Conservation (phyloP, 2,888 invertebrate genomes). For the Tachina fera region DNA sequence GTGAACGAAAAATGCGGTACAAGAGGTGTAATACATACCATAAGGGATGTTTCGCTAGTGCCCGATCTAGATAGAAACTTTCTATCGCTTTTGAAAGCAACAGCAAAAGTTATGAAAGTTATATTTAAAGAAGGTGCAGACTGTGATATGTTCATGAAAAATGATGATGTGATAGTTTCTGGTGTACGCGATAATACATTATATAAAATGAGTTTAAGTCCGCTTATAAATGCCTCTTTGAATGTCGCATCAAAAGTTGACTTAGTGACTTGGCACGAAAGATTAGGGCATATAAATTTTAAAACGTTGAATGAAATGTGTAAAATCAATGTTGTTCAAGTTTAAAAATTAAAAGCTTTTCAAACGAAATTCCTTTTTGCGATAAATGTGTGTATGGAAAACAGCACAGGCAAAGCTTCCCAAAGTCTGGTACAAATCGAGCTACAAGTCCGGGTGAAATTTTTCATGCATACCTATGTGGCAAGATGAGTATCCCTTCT, state of each 20-base stretch:
- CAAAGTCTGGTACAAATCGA: conserved; percentile 9
- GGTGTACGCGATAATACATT: conserved; percentile 63
- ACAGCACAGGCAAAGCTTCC: conserved; percentile 36
- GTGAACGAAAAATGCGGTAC: conserved; percentile 1
- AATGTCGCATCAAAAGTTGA: conserved; percentile 13
- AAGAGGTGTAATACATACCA: not conserved
- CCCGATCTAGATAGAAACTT: conserved; percentile 20
- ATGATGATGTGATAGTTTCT: conserved; percentile 55
- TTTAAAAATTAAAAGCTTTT: conserved; percentile 36
- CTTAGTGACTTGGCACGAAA: conserved; percentile 25
- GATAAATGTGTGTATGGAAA: conserved; percentile 42
- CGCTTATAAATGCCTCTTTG: conserved; percentile 14
- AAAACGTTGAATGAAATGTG: conserved; percentile 34
- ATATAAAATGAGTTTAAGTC: conserved; percentile 48
- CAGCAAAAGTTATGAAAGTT: conserved; percentile 28
- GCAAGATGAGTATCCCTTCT: conserved; percentile 54
- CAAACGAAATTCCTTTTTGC: conserved; percentile 30
- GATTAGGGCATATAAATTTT: conserved; percentile 45
- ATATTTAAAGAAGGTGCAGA: conserved; percentile 52
- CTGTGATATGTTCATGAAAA: conserved; percentile 60
- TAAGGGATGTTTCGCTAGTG: conserved; percentile 11
- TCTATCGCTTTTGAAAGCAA: conserved; percentile 1
- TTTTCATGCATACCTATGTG: conserved; percentile 51
- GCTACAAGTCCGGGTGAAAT: not conserved
- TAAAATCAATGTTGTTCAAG: conserved; percentile 18